A percentile compares a stretch with the other conserved stretches of the same genome.
Conservation (phyloP, 2,888 invertebrate genomes). For the Protonemura montana region DNA sequence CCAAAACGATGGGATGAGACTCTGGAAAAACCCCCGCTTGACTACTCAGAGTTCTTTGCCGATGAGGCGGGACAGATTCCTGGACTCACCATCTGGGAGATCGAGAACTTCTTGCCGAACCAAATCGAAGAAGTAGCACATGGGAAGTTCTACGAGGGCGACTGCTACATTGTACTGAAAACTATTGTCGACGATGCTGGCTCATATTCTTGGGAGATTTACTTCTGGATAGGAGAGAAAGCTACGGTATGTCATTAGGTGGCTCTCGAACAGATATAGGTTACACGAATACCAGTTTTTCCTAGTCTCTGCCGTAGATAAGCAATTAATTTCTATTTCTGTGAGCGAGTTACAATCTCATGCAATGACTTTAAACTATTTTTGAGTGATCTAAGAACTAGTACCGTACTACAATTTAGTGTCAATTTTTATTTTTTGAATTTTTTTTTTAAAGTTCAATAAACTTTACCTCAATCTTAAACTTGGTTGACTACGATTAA, state of each 20-base stretch:
- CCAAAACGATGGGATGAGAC: conserved; percentile 97
- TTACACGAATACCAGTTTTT: too few species aligned
- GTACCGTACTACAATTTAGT: too few species aligned
- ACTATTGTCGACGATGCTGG: conserved; percentile 85
- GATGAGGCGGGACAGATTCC: conserved; percentile 93
- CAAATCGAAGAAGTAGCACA: conserved; percentile 91
- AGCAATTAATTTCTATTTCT: too few species aligned
- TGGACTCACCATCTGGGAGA: conserved; percentile 96
- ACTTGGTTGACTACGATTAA: too few species aligned
- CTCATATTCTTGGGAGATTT: conserved; percentile 92
- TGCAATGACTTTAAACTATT: too few species aligned
- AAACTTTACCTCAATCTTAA: too few species aligned
- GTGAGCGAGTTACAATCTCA: too few species aligned
- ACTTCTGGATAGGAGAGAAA: conserved; percentile 98
- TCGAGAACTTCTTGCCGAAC: conserved; percentile 98
- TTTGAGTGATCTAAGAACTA: too few species aligned
- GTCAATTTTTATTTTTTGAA: too few species aligned
- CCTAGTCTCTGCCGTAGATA: too few species aligned
- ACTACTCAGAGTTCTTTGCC: conserved; percentile 97
- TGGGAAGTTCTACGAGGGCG: conserved; percentile 98
- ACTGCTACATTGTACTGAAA: conserved; percentile 96
- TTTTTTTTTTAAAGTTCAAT: too few species aligned
- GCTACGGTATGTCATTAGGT: conserved; percentile 74
- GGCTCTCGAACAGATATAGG: too few species aligned
- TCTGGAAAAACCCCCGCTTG: conserved; percentile 91